Conservation (phyloP, 2,113 vertebrate species). For the Turdus rufiventris region DNA sequence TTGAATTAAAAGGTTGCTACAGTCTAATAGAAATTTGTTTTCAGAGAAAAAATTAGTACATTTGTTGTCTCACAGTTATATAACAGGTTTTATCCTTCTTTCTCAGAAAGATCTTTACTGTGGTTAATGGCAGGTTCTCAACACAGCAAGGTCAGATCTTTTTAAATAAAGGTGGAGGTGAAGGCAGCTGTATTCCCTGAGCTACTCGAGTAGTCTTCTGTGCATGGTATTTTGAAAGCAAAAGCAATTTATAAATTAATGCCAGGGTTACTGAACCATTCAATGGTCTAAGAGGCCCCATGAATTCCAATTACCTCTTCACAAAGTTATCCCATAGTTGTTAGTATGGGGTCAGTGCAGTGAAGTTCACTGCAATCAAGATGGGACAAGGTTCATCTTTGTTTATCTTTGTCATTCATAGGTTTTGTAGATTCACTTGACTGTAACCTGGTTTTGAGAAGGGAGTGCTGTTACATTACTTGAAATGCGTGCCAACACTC, state of each 20-base stretch:
- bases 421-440: neutral
- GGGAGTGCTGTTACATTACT: neutral
- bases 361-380: neutral
- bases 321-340: neutral
- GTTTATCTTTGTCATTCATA: neutral
- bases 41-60: neutral
- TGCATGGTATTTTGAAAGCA: constrained; percentile 18
- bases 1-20: neutral
- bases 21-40: neutral
- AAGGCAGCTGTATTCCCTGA: neutral
- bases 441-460: neutral
- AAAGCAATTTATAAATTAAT: constrained; percentile 26
- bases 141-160: neutral
- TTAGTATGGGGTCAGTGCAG: neutral
- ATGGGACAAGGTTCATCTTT: neutral
- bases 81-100: neutral
- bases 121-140: neutral
- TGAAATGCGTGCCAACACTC: neutral
- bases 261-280: neutral
- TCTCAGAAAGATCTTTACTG: neutral
- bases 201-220: neutral
- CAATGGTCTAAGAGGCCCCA: neutral
- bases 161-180: neutral
- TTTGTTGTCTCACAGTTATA: neutral
- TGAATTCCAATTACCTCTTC: constrained; percentile 16